A percentile compares a stretch with the other conserved stretches of the same genome.
These are phyloP conservation scores for Mareca strepera DNA, from an alignment of 2,797 vertebrate genomes.

Conservation along the genomic window DNA sequence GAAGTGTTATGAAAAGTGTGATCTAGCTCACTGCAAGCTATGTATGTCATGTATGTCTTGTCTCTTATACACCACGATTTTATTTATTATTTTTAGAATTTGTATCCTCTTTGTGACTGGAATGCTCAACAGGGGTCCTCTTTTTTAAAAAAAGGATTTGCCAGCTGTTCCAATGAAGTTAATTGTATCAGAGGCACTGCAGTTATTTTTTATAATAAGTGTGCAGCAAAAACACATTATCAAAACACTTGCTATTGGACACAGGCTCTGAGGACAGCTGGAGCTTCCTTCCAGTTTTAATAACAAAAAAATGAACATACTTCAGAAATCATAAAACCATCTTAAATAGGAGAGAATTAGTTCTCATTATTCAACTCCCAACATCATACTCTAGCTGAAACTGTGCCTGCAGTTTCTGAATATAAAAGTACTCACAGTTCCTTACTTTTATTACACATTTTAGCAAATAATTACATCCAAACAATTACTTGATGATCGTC, in stretches of 20 bases:
- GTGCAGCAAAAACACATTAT: background rate
- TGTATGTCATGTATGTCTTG: background rate
- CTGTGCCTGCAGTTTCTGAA: background rate
- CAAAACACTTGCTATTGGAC: constrained; percentile 18
- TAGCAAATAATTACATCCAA: background rate
- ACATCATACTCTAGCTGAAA: background rate
- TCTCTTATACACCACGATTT: background rate
- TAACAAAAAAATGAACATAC: background rate
- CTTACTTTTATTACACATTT: background rate
- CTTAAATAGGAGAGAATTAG: background rate
- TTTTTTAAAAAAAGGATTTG: background rate
- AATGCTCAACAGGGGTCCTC: background rate
- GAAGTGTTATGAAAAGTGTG: background rate
- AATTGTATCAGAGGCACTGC: background rate
- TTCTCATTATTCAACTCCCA: background rate
- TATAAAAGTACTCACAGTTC: background rate
- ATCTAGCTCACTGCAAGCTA: background rate
- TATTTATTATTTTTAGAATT: constrained; percentile 1
- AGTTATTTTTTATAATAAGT: constrained; percentile 37
- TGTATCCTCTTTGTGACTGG: background rate
- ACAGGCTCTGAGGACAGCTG: background rate
- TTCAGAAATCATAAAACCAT: background rate
- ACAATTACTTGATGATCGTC: background rate
- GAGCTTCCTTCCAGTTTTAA: constrained; percentile 6
- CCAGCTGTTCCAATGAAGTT: constrained; percentile 28